Evolutionary conservation across 1,140 invertebrate genomes (phyloP).

Genomic region (Mactra quadrangularis): DNA sequence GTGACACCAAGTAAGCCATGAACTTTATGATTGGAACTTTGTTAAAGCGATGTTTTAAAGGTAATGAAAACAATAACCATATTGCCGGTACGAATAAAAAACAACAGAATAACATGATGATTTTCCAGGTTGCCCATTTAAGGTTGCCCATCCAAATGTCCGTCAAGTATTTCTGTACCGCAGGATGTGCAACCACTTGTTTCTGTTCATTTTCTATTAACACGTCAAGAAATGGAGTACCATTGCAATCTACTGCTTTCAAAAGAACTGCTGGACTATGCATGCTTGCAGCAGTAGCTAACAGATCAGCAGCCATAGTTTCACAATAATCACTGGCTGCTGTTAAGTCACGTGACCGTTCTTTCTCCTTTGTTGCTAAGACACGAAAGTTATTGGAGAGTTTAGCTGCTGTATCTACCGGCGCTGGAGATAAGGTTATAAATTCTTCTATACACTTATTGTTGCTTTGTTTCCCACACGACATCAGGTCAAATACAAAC

Average conservation of each 20-base stretch:
- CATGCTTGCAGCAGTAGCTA: conserved; percentile 95
- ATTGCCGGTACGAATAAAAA: conserved; percentile 97
- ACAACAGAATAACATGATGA: conserved; percentile 94
- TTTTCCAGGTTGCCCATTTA: conserved; percentile 97
- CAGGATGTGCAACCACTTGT: conserved; percentile 89
- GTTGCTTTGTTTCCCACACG: conserved; percentile 97
- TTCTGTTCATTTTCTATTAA: conserved; percentile 99
- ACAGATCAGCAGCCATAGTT: conserved; percentile 97
- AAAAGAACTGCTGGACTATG: conserved; percentile 89
- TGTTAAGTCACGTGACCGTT: conserved; percentile 97
- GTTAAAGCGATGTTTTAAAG: conserved; percentile 97
- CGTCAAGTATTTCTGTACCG: conserved; percentile 88
- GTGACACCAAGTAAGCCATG: conserved; percentile 99
- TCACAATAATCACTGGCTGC: conserved; percentile 98
- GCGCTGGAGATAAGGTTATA: conserved; percentile 97
- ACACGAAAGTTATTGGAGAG: conserved; percentile 92
- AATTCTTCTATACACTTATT: conserved; percentile 99
- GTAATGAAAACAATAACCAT: conserved; percentile 98
- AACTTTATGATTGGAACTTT: conserved; percentile 98
- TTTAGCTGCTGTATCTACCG: conserved; percentile 99
- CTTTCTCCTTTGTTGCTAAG: conserved; percentile 95
- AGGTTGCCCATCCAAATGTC: conserved; percentile 94
- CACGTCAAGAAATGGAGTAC: conserved; percentile 97
- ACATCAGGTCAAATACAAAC: conserved; percentile 99
- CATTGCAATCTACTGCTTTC: conserved; percentile 84